Evolutionary conservation across 2,113 vertebrate genomes (phyloP), one percentile per base, ranked within the genome.

Genomic region (Trogon melanurus): DNA sequence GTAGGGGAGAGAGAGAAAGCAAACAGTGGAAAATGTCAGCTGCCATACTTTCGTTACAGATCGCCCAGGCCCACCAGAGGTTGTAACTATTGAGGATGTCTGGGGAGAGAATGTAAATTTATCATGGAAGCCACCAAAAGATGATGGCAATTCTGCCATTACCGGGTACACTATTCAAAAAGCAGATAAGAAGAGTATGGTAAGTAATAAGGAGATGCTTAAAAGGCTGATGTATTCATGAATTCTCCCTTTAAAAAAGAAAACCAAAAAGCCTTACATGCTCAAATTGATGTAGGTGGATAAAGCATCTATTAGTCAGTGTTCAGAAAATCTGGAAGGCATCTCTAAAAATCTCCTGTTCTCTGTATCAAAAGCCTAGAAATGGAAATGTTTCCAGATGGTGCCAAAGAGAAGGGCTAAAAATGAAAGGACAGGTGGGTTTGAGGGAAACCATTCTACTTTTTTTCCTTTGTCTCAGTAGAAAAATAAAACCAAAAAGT

Each of bases 101-200:
- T 99, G 99, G 99, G 99, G 99, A 89, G 98, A 98, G 81, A 99
- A 99, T 13, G 99, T 99, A 38, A 99, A 99, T 91, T 98, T 99
- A 44, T 98, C 98, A 16, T 99, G 99, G 99, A 98, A 97, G 27
- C 99, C 98, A 41, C 99, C 99, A 12, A 99, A 98, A 91, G 99
- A 99, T 93, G 98, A 97, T 16, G 99, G 99, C 47, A 99, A 99
- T 32, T 98, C 99, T 36, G 98, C 98, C 64, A 99, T 99, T 88
- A 99, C 98, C 25, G 99, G 99, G 71, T 99, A 99, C 93, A 99
- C 99, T 12, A 99, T 99, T 96, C 99, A 99, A 98, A 99, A 99
- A 97, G 99, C 99, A 34, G 99, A 99, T 94, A 99, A 99, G 94
- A 99, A 99, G 97, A 99, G 99, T 45, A 99, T 99, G 99, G 99